These are phyloP conservation scores for Mythimna loreyi DNA, from an alignment of 2,888 invertebrate species.

Conservation along the genomic window DNA sequence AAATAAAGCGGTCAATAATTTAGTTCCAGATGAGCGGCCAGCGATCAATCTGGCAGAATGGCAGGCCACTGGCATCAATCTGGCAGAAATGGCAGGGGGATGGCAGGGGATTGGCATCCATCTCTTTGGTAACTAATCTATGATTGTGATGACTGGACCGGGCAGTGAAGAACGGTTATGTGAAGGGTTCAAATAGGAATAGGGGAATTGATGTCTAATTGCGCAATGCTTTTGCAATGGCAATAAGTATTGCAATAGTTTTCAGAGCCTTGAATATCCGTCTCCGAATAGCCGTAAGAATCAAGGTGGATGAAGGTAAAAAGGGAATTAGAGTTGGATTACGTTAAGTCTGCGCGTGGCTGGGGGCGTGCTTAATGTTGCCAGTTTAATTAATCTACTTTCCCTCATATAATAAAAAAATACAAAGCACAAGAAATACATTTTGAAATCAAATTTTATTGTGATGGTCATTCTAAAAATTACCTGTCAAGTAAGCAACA, in stretches of 20 bases:
- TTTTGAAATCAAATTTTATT: too few relatives aligned
- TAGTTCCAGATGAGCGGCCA: slow-evolving; percentile 44
- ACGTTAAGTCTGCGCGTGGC: too few relatives aligned
- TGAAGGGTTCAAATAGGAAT: slow-evolving; percentile 18
- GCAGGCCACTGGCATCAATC: slow-evolving; percentile 51
- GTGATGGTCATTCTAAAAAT: too few relatives aligned
- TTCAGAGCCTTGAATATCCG: neutral
- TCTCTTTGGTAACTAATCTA: slow-evolving; percentile 56
- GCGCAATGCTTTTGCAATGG: slow-evolving; percentile 6
- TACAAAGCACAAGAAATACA: too few relatives aligned
- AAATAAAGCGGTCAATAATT: slow-evolving; percentile 57
- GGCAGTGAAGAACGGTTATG: slow-evolving; percentile 53
- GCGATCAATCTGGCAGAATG: slow-evolving; percentile 56
- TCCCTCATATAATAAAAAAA: too few relatives aligned
- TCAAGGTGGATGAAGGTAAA: too few relatives aligned
- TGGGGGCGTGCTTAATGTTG: too few relatives aligned
- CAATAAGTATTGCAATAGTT: neutral
- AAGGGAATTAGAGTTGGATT: too few relatives aligned
- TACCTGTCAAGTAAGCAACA: too few relatives aligned
- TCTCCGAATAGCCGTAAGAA: too few relatives aligned
- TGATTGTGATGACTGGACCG: slow-evolving; percentile 40
- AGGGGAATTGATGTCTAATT: slow-evolving; percentile 10
- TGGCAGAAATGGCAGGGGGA: slow-evolving; percentile 43
- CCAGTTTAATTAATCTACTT: too few relatives aligned
- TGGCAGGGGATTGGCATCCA: slow-evolving; percentile 47